These are phyloP conservation scores for Dasyurus viverrinus DNA, from an alignment of 2,113 vertebrate species.

Conservation along the genomic window DNA sequence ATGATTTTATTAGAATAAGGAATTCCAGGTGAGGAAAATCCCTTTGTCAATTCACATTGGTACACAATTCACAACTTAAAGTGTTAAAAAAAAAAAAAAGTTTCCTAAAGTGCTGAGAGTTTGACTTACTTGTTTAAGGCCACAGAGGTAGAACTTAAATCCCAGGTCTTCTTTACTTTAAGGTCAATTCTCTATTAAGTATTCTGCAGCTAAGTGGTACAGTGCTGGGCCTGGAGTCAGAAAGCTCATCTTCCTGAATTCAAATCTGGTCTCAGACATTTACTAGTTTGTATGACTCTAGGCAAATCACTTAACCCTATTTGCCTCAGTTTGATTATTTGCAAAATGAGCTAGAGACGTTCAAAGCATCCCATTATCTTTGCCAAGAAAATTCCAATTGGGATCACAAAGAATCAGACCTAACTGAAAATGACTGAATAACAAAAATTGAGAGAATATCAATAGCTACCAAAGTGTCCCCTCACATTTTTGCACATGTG, in stretches of 20 bases:
- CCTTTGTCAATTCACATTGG: not conserved
- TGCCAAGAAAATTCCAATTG: not conserved
- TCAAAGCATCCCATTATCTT: not conserved
- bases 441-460: not conserved
- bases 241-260: not conserved
- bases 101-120: not conserved
- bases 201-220: not conserved
- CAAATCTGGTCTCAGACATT: not conserved
- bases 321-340: not conserved
- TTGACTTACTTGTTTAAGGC: not conserved
- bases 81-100: not conserved
- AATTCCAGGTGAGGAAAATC: not conserved
- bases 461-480: not conserved
- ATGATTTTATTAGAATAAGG: not conserved
- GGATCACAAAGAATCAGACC: not conserved
- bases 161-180: not conserved
- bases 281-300: not conserved
- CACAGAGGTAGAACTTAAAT: not conserved
- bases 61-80: not conserved
- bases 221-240: not conserved
- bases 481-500: not conserved
- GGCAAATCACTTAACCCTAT: not conserved
- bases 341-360: not conserved
- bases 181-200: not conserved
- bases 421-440: not conserved